Evolutionary conservation across 2,888 invertebrate species (phyloP), one percentile per base, ranked within the genome.

Genomic region (Hirtodrosophila confusa): DNA sequence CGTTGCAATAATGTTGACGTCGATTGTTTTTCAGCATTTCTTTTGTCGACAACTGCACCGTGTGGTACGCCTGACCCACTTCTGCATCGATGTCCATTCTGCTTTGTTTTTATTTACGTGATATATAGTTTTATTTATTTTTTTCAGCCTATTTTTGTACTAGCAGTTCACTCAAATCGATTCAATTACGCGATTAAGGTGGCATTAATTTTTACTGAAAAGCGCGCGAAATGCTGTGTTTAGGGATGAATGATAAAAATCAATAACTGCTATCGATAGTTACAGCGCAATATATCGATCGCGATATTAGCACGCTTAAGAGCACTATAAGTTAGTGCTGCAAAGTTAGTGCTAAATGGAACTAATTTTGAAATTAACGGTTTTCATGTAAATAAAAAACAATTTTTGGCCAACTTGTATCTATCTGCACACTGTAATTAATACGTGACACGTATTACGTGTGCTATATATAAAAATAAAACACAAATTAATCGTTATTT

Each of bases 1-100:
- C 91, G 60, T 88, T 90, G 82, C 89, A 89, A 73, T 86, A 91
- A 60, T 91, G 85, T 80, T 91, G 90, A 68, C 90, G 89, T 61
- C 89, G 90, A 31, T 90, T 89, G 44, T 88, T 88, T 60, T 87
- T 89, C 0, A 91, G 67, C 67, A 91, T 90, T 84, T 91, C 91
- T 69, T 89, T 90, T 1, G 91, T 89, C 29, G 91, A 91, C 45
- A 85, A 82, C 57, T 90, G 90, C 11, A 91, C 90, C 61, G 88
- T 89, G 69, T 84, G 84, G 73, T 89, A 91, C 33, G 90, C 90
- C 55, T 88, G 84, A 54, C 78, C 86, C 60, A 90, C 77, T 48
- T 84, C 89, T 27, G 64, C 64, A 37, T 75, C 84, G 27, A 80
- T 72, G 72, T 88, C 89, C 90, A 90, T 90, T 50, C 45, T 36